Evolutionary conservation across 2,797 vertebrate genomes (phyloP), one percentile per base, ranked within the genome.

Genomic region (Allobates femoralis): DNA sequence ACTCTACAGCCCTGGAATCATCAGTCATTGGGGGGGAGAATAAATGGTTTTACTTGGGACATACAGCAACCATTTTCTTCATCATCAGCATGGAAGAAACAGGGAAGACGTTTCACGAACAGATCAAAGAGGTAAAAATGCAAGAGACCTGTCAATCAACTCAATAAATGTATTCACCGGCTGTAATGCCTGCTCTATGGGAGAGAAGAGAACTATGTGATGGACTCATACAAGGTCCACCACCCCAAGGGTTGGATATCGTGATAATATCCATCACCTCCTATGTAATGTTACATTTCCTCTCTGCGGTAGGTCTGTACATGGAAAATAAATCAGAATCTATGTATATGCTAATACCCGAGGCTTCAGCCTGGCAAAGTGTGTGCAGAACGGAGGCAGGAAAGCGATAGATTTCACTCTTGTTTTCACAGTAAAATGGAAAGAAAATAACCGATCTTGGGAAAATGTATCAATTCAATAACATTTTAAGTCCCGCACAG

Each of bases 401-500:
- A 55, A 50, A 73, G 37, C 62, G 55, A 85, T 32, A 62, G 46
- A 74, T 79, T 77, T 28, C 66, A 26, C 78, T 74, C 10, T 46
- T 87, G 75, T 87, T 73, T 51, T 53, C 64, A 58, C 30, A 80
- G 56, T 50, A 56, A 80, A 80, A 80, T 46, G 58, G 66, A 84
- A 87, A 84, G 86, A 80, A 87, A 87, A 84, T 82, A 87, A 34
- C 30, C 60, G n/a, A 66, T 78, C 81, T 84, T 75, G 82, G 75
- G 86, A 87, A 84, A 84, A 80, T 74, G 5, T 74, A 75, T 84
- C 67, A 32, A 56, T 80, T 75, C 64, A 21, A 41, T 74, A 87
- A 87, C 86, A 79, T 32, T 64, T 78, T 8, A 83, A 51, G 30
- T 62, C 75, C 41, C 76, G 16, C 21, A 50, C 41, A 60, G 41